These are phyloP conservation scores for Netelia melanura DNA, from an alignment of 2,888 invertebrate genomes.

Conservation along the genomic window DNA sequence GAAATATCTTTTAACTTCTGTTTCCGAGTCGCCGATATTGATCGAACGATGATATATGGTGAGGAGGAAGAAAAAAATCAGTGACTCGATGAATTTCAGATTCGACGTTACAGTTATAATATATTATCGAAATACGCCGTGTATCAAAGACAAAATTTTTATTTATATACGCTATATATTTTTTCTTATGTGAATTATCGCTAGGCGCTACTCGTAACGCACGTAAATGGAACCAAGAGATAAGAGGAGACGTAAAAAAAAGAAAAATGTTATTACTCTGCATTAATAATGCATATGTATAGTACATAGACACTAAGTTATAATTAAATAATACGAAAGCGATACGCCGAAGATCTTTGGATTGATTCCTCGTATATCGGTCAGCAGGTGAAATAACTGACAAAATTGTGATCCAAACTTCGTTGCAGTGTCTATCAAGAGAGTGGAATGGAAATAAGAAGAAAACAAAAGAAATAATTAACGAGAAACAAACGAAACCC, in stretches of 20 bases:
- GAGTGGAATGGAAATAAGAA: not conserved
- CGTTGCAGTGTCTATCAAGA: not conserved
- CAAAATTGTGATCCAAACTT: not conserved
- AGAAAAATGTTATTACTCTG: not conserved
- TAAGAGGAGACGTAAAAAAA: not conserved
- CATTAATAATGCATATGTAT: not conserved
- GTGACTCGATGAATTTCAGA: slow-evolving; percentile 34
- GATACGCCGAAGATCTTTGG: slow-evolving; percentile 18
- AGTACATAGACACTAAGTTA: not conserved
- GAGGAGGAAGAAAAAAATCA: not conserved
- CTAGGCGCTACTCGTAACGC: not conserved
- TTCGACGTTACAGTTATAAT: slow-evolving; percentile 34
- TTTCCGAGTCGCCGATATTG: slow-evolving; percentile 14
- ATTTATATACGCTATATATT: not conserved
- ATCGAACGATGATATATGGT: slow-evolving; percentile 27
- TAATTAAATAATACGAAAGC: slow-evolving; percentile 7
- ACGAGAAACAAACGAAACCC: not conserved
- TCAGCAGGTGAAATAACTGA: not conserved
- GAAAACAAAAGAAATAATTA: not conserved
- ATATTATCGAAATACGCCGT: slow-evolving; percentile 17
- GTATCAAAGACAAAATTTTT: not conserved
- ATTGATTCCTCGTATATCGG: slow-evolving; percentile 1
- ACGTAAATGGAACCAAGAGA: not conserved
- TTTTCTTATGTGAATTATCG: not conserved
- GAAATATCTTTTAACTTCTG: not conserved